Base-by-base conservation (phyloP, 2,888 invertebrate species). In the Kuschelorhynchus macadamiae region DNA sequence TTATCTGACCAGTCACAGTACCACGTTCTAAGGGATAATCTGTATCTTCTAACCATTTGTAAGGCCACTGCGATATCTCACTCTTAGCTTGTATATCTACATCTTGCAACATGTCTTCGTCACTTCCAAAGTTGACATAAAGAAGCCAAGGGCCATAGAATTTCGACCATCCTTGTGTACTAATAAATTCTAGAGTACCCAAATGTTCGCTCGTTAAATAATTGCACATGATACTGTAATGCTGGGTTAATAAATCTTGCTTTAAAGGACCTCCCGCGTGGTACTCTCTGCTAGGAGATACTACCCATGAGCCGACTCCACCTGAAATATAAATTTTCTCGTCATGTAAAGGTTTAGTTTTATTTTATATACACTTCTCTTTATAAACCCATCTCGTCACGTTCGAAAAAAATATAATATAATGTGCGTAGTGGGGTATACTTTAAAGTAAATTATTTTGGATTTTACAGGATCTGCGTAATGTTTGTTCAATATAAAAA, bases 231-330 rank as follows among this genome's bases (percentile, higher is more conserved):
- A 59, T 14, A 2, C 32, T 33, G 4, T 59, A 32, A n/a, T 59
- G 59, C 5, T 59, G 59, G 18, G 17, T 36, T 12, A 59, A 12
- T 12, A 59, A 8, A 18, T 59, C 59, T 46, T 59, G 59, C 11
- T 59, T 59, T 12, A 59, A 32, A 16, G 59, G 59, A 9, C 59
- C 59, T 18, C 47, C 59, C 0, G 59, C 46, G 20, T 46, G 46
- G 14, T 59, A 59, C 33, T 59, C 59, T 8, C 36, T 16, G 14
- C 46, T 46, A 4, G 59, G 32, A n/a, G 44, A 47, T 5, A 59
- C 33, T 36, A 59, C 33, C 59, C 59, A 59, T 14, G 46, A 30
- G 32, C 59, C 59, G 12, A 46, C 30, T 8, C 59, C 47, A 17
- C 47, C 59, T 53, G 36, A 7, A 25, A 25, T 25, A 25, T 5